phyloP scores from a whole-genome alignment of 1,140 invertebrate species.

The Zaprionus inermis region DNA sequence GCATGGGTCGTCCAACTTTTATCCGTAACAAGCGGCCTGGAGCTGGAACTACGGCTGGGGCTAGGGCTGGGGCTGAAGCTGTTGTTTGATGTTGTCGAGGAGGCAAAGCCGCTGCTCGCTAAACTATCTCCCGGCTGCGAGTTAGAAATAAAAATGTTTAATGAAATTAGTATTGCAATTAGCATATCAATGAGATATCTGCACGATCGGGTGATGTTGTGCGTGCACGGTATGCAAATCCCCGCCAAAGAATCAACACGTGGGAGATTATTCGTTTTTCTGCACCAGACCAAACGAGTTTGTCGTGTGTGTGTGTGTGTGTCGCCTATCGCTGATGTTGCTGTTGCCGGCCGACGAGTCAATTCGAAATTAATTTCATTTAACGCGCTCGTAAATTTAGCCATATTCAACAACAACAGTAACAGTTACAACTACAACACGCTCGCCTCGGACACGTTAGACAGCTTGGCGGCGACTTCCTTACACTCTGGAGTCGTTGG shows the following conservation, averaged over 20 bases:
- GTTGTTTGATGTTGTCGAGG: constrained; percentile 24
- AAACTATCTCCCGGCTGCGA: constrained; percentile 55
- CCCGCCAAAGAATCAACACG: constrained; percentile 3
- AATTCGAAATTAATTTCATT: constrained; percentile 43
- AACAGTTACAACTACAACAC: constrained; percentile 6
- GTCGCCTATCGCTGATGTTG: background rate
- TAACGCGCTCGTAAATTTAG: constrained; percentile 45
- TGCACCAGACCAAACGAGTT: background rate
- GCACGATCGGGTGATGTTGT: background rate
- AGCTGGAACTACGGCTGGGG: constrained; percentile 27
- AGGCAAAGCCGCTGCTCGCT: constrained; percentile 57
- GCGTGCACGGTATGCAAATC: constrained; percentile 24
- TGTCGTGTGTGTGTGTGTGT: background rate
- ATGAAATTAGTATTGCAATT: constrained; percentile 29
- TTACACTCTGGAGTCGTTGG: constrained; percentile 19
- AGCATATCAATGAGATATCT: constrained; percentile 38
- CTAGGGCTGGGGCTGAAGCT: constrained; percentile 19
- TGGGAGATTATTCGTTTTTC: background rate
- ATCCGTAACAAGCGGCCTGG: constrained; percentile 34
- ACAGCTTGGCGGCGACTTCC: constrained; percentile 57
- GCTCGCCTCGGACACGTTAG: constrained; percentile 46
- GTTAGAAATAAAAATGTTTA: constrained; percentile 19
- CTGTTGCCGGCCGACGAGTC: constrained; percentile 2
- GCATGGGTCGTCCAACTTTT: constrained; percentile 49
- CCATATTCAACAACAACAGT: constrained; percentile 31